Evolutionary conservation across 2,113 vertebrate genomes (phyloP), one percentile per base, ranked within the genome.

Genomic region (Malurus alboscapulatus): DNA sequence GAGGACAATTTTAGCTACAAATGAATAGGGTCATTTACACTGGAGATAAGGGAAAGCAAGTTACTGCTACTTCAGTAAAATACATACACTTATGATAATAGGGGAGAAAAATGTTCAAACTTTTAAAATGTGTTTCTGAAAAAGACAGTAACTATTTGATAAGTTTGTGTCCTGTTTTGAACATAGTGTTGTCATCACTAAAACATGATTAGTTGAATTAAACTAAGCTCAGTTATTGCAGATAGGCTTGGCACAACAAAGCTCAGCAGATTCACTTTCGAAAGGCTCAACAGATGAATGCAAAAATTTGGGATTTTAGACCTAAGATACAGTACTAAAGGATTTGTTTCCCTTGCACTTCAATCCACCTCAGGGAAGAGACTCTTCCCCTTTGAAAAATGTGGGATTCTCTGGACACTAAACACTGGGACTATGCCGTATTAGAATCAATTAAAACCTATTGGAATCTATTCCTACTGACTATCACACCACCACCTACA

Each of bases 51-150:
- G 48, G 40, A 80, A 87, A 51, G 63, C 19, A 91, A 68, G 32
- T 71, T 77, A 54, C 32, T 76, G 55, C 17, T 81, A 50, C 30
- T 92, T 92, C 36, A 68, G 65, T 72, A 93, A 96, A 90, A 80
- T 42, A 44, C 2, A 9, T 50, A 24, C 2, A 45, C n/a, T 84
- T 75, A 20, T 3, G 34, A 87, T 61, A 76, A 75, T 3, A 54
- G 17, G 13, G 17, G 25, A 4, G 0, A 32, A 54, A 67, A 74
- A 26, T 10, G 1, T n/a, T 74, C 72, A 86, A 55, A 55, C 6
- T 74, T 93, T 55, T 16, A 63, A 77, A 58, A 71, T 7, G 3
- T 32, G 29, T 58, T 84, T 59, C 55, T 59, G 7, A 84, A 81
- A 71, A 55, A 24, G 1, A 59, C 25, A 16, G 18, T 27, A 67